phyloP scores from a whole-genome alignment of 2,113 vertebrate genomes.

The Leucopternis melanops region DNA sequence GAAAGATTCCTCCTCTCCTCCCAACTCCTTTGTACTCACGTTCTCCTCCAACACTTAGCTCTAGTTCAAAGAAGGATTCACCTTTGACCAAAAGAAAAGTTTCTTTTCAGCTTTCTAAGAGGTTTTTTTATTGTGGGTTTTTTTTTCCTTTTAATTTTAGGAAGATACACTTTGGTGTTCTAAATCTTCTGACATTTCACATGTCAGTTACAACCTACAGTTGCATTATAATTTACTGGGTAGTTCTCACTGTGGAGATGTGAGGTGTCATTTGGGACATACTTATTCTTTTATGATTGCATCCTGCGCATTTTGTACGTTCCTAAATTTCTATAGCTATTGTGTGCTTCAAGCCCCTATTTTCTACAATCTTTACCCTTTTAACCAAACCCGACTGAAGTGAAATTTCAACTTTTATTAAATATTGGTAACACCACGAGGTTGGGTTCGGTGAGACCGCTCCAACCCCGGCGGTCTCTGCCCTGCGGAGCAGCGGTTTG shows the following conservation, averaged over 20 bases:
- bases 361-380: too few relatives aligned
- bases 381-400: too few relatives aligned
- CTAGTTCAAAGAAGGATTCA: background rate
- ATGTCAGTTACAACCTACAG: background rate
- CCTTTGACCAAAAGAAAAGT: background rate
- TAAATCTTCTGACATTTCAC: background rate
- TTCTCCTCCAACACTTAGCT: background rate
- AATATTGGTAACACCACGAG: too few relatives aligned
- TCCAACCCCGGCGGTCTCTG: too few relatives aligned
- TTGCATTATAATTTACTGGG: background rate
- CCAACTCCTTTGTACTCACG: background rate
- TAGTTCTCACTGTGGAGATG: background rate
- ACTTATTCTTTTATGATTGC: too few relatives aligned
- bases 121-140: background rate
- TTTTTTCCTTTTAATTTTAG: background rate
- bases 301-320: too few relatives aligned
- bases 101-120: background rate
- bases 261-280: background rate
- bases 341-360: too few relatives aligned
- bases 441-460: too few relatives aligned
- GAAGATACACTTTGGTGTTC: background rate
- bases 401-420: too few relatives aligned
- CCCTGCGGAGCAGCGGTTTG: too few relatives aligned
- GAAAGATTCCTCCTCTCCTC: background rate
- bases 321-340: too few relatives aligned